Evolutionary conservation across 2,797 vertebrate genomes (phyloP).

Genomic region (Hemitrygon akajei): DNA sequence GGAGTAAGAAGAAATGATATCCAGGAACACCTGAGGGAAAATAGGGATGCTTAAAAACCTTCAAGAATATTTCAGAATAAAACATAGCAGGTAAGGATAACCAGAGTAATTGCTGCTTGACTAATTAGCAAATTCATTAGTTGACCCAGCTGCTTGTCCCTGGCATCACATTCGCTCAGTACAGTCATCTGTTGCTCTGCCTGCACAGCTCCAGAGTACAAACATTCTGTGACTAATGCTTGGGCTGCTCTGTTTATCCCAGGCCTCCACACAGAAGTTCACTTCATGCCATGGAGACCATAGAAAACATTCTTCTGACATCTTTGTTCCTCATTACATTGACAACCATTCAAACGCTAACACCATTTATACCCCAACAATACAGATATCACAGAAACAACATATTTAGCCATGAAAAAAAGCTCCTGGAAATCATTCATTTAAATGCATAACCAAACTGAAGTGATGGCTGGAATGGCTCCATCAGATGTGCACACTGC

Average conservation of each 20-base stretch:
- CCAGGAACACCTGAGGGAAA: not conserved
- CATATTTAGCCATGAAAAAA: slow-evolving; percentile 45
- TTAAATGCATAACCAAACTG: slow-evolving; percentile 51
- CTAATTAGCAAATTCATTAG: slow-evolving; percentile 24
- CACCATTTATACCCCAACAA: slow-evolving; percentile 41
- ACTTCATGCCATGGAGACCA: slow-evolving; percentile 27
- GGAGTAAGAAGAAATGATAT: not conserved
- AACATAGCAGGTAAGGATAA: not conserved
- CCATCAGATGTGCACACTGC: slow-evolving; percentile 54
- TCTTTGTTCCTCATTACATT: slow-evolving; percentile 22
- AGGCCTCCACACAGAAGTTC: slow-evolving; percentile 27
- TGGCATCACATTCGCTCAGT: slow-evolving; percentile 25
- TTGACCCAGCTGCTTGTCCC: slow-evolving; percentile 22
- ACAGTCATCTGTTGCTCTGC: slow-evolving; percentile 16
- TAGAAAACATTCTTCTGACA: not conserved
- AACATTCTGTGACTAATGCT: slow-evolving; percentile 26
- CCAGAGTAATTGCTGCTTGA: slow-evolving; percentile 1
- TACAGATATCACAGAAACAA: slow-evolving; percentile 45
- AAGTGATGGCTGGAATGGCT: slow-evolving; percentile 53
- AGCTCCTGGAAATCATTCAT: slow-evolving; percentile 48
- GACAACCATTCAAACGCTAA: slow-evolving; percentile 32
- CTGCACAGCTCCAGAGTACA: slow-evolving; percentile 11
- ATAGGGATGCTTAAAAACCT: not conserved
- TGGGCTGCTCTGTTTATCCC: slow-evolving; percentile 6
- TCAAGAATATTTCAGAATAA: not conserved